A percentile compares a stretch with the other conserved stretches of the same genome.
phyloP scores from a whole-genome alignment of 2,888 invertebrate species.

The Eupithecia inturbata region DNA sequence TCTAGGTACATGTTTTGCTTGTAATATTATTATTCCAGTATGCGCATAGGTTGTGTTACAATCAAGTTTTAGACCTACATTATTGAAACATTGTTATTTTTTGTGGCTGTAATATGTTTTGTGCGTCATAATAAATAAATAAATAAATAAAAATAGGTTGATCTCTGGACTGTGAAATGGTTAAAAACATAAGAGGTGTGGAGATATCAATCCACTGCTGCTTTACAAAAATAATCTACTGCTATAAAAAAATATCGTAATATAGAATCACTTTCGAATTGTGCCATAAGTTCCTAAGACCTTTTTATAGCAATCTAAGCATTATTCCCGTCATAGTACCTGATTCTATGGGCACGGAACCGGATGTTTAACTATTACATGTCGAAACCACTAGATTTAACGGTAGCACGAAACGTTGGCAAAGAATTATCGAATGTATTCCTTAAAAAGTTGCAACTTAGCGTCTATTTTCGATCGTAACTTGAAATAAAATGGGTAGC shows the following conservation, averaged over 20 bases:
- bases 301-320: slow-evolving; percentile 2
- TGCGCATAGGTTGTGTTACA: no score
- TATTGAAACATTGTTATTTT: no score
- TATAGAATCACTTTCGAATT: neutral
- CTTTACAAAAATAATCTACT: no score
- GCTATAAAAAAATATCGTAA: no score
- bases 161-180: neutral
- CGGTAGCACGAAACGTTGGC: slow-evolving; percentile 44
- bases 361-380: slow-evolving; percentile 56
- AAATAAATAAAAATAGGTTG: no score
- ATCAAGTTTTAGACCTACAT: no score
- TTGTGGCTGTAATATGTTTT: no score
- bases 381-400: slow-evolving; percentile 51
- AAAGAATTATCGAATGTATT: neutral
- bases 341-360: slow-evolving; percentile 33
- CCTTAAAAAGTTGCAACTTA: neutral
- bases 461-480: neutral
- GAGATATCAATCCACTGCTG: neutral
- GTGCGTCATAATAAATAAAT: no score
- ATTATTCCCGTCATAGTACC: slow-evolving; percentile 14
- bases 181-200: neutral
- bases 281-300: neutral
- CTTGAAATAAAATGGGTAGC: neutral
- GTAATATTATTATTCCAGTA: no score
- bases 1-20: no score